Evolutionary conservation across 2,113 vertebrate species (phyloP), one percentile per base, ranked within the genome.

Genomic region (Romanogobio albipinnatus): DNA sequence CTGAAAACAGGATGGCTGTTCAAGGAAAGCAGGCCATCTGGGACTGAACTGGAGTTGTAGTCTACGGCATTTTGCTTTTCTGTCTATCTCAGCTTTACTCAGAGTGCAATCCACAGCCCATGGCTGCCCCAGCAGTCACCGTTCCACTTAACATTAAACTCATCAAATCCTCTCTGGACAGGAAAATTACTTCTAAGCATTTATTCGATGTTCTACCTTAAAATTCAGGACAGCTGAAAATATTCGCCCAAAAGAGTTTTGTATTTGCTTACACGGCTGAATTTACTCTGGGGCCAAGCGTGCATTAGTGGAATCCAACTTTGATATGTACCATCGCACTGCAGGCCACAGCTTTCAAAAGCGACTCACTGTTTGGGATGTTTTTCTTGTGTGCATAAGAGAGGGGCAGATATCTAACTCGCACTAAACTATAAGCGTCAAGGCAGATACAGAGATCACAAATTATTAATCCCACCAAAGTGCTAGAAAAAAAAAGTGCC

Each of bases 191-290:
- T 80, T 81, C 62, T 59, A 78, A 83, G 85, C 84, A 45, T 73
- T 82, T 87, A 59, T 39, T 24, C 19, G 61, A 84, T 85, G 73
- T 73, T 87, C 76, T 81, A 87, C 71, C 79, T 87, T 87, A 19
- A 83, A 85, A 74, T 68, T 81, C 76, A 84, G 76, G 9, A 59
- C 75, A 62, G 82, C 64, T n/a, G 51, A 70, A 75, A 81, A 84
- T 76, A 71, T 64, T 73, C 85, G 39, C 81, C 59, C 51, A 66
- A 10, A n/a, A 82, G 43, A 75, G 49, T 58, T 82, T 80, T 83
- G 49, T 36, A 75, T 83, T 86, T 77, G 76, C 88, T 84, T 81
- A 81, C 84, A 45, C 45, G 33, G 81, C 86, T 84, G 58, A 83
- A 83, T 83, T 85, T 81, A 36, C 51, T 76, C 66, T 9, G 47